Evolutionary conservation across 2,888 invertebrate species (phyloP), one percentile per base, ranked within the genome.

Genomic region (Eupeodes latifasciatus): DNA sequence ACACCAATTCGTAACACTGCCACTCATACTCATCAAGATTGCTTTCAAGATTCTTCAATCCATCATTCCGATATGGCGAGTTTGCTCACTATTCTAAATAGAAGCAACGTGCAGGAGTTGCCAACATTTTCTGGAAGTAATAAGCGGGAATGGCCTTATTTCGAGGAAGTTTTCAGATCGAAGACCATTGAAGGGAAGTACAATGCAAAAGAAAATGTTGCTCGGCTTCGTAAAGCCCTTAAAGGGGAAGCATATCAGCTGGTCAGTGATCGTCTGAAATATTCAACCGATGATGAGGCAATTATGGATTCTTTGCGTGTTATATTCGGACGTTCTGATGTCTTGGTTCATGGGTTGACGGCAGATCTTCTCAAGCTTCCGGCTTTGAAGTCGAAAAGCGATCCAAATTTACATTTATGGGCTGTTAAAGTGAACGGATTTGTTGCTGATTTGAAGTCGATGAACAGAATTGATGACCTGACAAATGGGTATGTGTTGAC

Each of bases 341-440:
- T 66, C 12, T 49, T 66, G 9, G 49, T 66, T 4, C 66, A 66
- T 44, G 66, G 66, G 2, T 49, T 66, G 66, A 66, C 66, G 5
- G 47, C 49, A 66, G 66, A 47, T 27, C 49, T 66, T 16, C 49
- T 66, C 19, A 47, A 66, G 7, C 66, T 66, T 27, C 66, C 47
- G n/a, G 19, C 49, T 27, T 66, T 66, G n/a, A 66, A 66, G 16
- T 66, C 66, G 14, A 66, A 66, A 44, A 47, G 66, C 14, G 66
- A 66, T 66, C 66, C 66, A 14, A 66, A 61, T 61, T 40, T 61
- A n/a, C 61, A 61, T 61, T 14, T 34, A 61, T 61, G 61, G 61
- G 61, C 36, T 61, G 61, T 61, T 34, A 61, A 61, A 14, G 36
- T 61, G 7, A 61, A 61, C 9, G 61, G 59, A 14, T 59, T 59